Percentiles rank a stretch among this genome's conserved stretches.
phyloP scores from a whole-genome alignment of 2,888 invertebrate genomes.

The Aphodius granarius region DNA sequence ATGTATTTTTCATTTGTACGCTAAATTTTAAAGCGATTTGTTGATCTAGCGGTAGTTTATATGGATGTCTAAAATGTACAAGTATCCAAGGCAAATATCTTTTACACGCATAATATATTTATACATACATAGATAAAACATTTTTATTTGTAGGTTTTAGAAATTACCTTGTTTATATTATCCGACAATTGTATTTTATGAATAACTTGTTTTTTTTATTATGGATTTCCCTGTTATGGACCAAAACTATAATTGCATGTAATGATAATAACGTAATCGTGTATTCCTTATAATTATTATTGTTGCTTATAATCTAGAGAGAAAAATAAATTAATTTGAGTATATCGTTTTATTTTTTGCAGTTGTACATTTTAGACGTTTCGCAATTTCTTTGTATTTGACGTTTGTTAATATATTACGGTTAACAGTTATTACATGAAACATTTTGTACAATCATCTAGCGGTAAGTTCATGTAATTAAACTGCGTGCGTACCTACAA shows the following conservation, averaged over 20 bases:
- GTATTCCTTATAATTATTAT: not conserved
- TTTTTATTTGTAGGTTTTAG: not conserved
- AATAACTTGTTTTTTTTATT: not conserved
- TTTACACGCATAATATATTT: not conserved
- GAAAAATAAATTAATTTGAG: not conserved
- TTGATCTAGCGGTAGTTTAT: not conserved
- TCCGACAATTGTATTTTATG: not conserved
- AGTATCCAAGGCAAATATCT: not conserved
- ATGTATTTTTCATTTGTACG: not conserved
- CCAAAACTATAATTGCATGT: not conserved
- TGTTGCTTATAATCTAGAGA: not conserved
- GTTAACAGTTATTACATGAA: not conserved
- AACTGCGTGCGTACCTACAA: not conserved
- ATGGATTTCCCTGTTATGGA: not conserved
- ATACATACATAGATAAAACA: not conserved
- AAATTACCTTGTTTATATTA: not conserved
- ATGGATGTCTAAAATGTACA: not conserved
- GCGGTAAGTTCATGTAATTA: constrained; percentile 13
- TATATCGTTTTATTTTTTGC: not conserved
- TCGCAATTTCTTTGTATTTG: not conserved
- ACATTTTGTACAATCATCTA: constrained; percentile 14
- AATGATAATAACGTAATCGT: not conserved
- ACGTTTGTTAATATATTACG: not conserved
- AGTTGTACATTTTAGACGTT: not conserved
- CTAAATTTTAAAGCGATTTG: not conserved